phyloP scores from a whole-genome alignment of 2,113 vertebrate genomes.

The Elephas maximus region DNA sequence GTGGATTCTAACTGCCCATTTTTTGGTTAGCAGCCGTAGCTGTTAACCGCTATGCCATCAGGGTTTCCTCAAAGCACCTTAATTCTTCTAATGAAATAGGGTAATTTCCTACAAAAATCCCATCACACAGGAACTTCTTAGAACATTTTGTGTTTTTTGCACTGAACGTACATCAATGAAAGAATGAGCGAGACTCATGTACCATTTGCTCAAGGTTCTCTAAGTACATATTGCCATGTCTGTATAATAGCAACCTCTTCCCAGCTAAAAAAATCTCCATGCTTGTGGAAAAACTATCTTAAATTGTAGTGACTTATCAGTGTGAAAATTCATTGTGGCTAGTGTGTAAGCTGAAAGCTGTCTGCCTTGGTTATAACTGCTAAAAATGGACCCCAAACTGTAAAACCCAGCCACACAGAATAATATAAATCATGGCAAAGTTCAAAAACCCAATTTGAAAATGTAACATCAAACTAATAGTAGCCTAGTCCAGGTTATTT shows the following conservation, averaged over 20 bases:
- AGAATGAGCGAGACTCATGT: neutral
- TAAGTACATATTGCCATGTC: neutral
- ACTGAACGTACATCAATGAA: neutral
- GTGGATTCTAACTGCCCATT: too few species aligned
- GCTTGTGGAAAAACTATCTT: neutral
- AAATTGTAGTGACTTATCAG: neutral
- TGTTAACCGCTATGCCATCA: neutral
- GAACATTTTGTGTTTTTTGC: neutral
- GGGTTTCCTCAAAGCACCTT: neutral
- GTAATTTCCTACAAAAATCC: neutral
- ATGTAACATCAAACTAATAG: constrained; percentile 11
- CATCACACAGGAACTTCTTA: neutral
- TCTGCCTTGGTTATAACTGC: neutral
- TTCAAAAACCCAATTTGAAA: neutral
- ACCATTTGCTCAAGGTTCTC: neutral
- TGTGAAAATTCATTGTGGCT: neutral
- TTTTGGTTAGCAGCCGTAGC: neutral
- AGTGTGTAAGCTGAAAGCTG: neutral
- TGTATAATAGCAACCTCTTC: neutral
- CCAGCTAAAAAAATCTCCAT: neutral
- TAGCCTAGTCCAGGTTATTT: neutral
- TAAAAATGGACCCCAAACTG: neutral
- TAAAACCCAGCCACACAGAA: neutral
- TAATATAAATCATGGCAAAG: constrained; percentile 8
- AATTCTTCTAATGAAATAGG: neutral